Conservation (phyloP, 2,888 invertebrate genomes). For the Invenusta paracnida region DNA sequence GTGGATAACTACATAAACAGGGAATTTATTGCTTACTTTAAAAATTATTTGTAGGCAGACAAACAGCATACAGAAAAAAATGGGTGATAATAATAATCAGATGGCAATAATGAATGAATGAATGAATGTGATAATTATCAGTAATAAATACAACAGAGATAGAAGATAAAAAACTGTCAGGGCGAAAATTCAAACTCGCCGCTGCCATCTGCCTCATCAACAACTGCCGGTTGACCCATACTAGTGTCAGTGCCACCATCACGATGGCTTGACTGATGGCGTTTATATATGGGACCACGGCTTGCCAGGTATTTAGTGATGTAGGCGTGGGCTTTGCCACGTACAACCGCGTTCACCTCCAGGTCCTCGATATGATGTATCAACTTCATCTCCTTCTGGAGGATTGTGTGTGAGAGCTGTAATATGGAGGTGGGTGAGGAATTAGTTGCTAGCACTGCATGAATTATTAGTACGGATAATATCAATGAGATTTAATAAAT, state of each 20-base stretch:
- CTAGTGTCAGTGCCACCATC: background rate
- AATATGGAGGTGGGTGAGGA: conserved; percentile 50
- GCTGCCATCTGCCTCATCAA: background rate
- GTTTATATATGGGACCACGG: conserved; percentile 73
- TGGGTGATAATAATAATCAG: too few relatives aligned
- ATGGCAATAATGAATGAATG: too few relatives aligned
- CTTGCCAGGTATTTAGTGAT: conserved; percentile 92
- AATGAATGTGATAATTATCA: too few relatives aligned
- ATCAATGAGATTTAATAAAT: too few relatives aligned
- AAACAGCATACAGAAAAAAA: too few relatives aligned
- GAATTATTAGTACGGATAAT: too few relatives aligned
- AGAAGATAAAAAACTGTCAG: too few relatives aligned
- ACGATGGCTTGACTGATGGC: background rate
- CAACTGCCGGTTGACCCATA: background rate
- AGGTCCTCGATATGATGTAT: conserved; percentile 79
- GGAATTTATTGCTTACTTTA: too few relatives aligned
- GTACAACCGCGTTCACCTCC: conserved; percentile 81
- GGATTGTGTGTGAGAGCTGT: conserved; percentile 87
- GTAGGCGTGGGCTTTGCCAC: conserved; percentile 87
- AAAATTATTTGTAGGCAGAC: too few relatives aligned
- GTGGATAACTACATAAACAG: too few relatives aligned
- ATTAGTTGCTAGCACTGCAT: too few relatives aligned
- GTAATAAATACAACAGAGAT: too few relatives aligned
- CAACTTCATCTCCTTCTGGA: conserved; percentile 88
- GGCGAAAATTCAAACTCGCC: conserved; percentile 11